Percentiles rank a stretch among this genome's conserved stretches.
Conservation (phyloP, 2,113 vertebrate species). For the Steatornis caripensis region DNA sequence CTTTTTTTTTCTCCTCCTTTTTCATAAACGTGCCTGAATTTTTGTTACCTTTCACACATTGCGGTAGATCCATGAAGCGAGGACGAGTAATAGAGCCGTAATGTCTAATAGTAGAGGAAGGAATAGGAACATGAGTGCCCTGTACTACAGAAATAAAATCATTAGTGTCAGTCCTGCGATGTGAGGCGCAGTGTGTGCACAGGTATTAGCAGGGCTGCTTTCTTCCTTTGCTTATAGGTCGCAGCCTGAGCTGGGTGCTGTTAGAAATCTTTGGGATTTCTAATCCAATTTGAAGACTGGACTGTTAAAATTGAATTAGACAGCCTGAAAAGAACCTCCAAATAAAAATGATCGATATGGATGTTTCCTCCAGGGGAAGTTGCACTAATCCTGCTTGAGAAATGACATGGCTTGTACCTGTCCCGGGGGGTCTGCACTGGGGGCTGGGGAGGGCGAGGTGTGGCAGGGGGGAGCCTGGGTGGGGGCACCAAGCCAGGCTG, state of each 20-base stretch:
- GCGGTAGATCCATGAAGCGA: background rate
- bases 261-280: background rate
- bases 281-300: background rate
- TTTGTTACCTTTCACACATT: background rate
- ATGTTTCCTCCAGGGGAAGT: background rate
- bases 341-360: accelerated
- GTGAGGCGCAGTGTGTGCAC: accelerated
- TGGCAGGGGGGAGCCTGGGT: background rate
- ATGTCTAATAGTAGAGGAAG: background rate
- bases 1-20: background rate
- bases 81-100: background rate
- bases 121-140: background rate
- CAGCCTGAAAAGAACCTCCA: background rate
- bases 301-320: background rate
- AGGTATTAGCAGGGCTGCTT: background rate
- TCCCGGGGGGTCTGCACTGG: background rate
- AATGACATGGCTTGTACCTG: background rate
- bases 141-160: background rate
- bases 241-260: background rate
- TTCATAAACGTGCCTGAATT: background rate
- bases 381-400: background rate
- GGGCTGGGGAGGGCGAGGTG: background rate
- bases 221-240: background rate
- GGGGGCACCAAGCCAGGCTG: too few species aligned
- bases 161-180: background rate